Evolutionary conservation across 2,888 invertebrate genomes (phyloP), one percentile per base, ranked within the genome.

Genomic region (Hirtodrosophila confusa): DNA sequence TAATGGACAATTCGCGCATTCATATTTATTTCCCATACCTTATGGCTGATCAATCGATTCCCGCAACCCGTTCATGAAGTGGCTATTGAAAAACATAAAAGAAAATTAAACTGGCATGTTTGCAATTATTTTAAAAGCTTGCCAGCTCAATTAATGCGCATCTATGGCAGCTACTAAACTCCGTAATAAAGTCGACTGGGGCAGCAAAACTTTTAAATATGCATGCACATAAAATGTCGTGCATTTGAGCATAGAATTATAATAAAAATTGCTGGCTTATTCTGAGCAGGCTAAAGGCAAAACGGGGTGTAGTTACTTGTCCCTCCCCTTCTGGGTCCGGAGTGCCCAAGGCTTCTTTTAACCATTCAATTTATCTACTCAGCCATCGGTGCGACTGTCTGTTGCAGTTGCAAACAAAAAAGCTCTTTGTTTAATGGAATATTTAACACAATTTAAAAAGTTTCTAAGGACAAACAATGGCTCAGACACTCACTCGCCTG

Each of bases 371-470:
- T 77, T 73, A 68, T 79, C 62, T 43, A 54, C 40, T 41, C 49
- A 41, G 53, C 48, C 65, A 75, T 70, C 58, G 50, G 60, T 58
- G 62, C 48, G 48, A 64, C 62, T 70, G 65, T 51, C 57, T 71
- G 66, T 66, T 69, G 75, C 64, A 67, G 55, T 60, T 70, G 65
- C 43, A 66, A 51, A 51, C 27, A 27, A 69, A 75, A 72, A 84
- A 83, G 88, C 84, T 84, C 83, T 84, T 68, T 86, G 88, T 86
- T 86, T 84, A 84, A 88, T 84, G 86, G 88, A 84, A 88, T 84
- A 84, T 88, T 88, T 80, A 84, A 88, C 78, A 86, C 86, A 88
- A 84, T 88, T 88, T 88, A 83, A 71, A 87, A 84, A 82, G 67
- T 73, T 79, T 72, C 65, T 37, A 79, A 86, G 79, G 88, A 75